A percentile compares a stretch with the other conserved stretches of the same genome.
Evolutionary conservation across 2,113 vertebrate species (phyloP).

Genomic region (Amphilophus citrinellus): DNA sequence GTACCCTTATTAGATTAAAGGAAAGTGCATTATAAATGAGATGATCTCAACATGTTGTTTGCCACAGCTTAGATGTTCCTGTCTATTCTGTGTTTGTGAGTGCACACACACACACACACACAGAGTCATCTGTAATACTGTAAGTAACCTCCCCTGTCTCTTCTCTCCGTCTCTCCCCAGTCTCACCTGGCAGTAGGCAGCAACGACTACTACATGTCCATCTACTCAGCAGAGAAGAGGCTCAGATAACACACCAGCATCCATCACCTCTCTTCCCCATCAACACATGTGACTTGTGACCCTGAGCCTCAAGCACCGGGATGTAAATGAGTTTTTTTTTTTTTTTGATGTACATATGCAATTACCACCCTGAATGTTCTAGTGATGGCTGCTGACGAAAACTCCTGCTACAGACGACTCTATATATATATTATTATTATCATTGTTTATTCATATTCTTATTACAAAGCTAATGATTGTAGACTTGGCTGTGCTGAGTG

Average conservation of each 20-base stretch:
- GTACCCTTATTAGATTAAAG: neutral
- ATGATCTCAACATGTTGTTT: neutral
- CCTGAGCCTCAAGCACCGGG: constrained; percentile 46
- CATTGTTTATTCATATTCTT: constrained; percentile 80
- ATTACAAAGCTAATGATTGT: constrained; percentile 83
- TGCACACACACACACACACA: too few relatives aligned
- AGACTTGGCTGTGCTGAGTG: constrained; percentile 81
- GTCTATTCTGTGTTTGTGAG: neutral
- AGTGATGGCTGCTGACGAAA: constrained; percentile 88
- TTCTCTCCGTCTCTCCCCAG: constrained; percentile 71
- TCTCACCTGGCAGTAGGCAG: constrained; percentile 97
- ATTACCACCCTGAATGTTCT: constrained; percentile 86
- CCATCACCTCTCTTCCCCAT: constrained; percentile 7
- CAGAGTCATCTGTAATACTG: neutral
- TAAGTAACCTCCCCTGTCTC: neutral
- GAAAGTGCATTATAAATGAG: neutral
- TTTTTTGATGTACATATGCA: constrained; percentile 86
- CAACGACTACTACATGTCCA: constrained; percentile 99
- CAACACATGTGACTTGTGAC: constrained; percentile 53
- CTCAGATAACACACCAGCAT: constrained; percentile 88
- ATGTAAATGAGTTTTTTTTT: constrained; percentile 75
- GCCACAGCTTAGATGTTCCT: neutral
- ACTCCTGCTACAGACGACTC: constrained; percentile 67
- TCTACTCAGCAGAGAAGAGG: constrained; percentile 98
- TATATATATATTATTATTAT: constrained; percentile 73